Evolutionary conservation across 2,113 vertebrate species (phyloP).

Genomic region (Acanthisitta chloris): DNA sequence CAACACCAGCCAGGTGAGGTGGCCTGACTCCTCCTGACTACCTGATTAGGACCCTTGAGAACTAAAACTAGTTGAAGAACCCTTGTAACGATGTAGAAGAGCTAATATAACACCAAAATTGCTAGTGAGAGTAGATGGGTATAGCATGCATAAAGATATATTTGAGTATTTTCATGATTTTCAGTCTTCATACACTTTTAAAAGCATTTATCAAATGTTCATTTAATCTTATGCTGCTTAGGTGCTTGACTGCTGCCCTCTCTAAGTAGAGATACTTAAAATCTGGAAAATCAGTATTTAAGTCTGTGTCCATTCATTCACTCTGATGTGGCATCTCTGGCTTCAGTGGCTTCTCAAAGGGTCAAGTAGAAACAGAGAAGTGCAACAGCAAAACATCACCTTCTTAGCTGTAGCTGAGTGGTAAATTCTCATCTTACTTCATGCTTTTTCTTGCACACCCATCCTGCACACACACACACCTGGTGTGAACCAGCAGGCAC

Average conservation of each 20-base stretch:
- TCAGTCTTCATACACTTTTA: neutral
- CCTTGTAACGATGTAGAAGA: neutral
- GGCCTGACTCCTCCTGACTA: neutral
- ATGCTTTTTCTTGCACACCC: neutral
- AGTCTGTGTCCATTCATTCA: neutral
- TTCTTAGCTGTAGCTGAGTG: neutral
- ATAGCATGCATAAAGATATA: neutral
- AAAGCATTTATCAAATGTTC: neutral
- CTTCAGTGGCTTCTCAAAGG: neutral
- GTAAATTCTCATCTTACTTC: neutral
- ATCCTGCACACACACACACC: fast-evolving
- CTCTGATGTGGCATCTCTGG: neutral
- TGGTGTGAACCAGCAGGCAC: neutral
- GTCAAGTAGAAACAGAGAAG: neutral
- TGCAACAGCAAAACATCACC: neutral
- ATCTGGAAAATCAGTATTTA: neutral
- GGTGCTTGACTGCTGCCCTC: neutral
- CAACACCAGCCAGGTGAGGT: neutral
- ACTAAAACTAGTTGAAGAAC: neutral
- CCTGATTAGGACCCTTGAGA: neutral
- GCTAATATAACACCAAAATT: neutral
- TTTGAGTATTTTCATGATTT: neutral
- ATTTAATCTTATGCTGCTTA: neutral
- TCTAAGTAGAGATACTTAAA: neutral
- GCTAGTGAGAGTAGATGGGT: neutral